phyloP scores from a whole-genome alignment of 2,888 invertebrate genomes.

The Caenorhabditis sp. region DNA sequence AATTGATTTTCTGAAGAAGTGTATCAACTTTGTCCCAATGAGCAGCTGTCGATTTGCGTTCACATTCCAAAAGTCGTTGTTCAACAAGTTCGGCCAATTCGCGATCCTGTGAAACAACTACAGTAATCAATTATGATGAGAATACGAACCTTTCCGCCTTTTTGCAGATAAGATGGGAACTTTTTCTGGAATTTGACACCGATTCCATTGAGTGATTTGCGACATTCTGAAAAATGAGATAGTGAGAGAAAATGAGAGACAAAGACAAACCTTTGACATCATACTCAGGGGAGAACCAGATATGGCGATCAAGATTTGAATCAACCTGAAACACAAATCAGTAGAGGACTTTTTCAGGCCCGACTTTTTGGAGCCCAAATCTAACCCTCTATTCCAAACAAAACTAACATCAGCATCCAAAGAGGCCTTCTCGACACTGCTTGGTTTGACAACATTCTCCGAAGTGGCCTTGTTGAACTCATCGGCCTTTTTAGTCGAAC shows the following conservation, averaged over 20 bases:
- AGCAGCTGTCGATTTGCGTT: conserved; percentile 48
- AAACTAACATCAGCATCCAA: conserved; percentile 30
- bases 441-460: conserved; percentile 13
- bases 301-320: conserved; percentile 32
- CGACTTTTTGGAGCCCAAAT: no score
- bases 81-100: conserved; percentile 50
- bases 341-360: no score
- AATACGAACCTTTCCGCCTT: conserved; percentile 42
- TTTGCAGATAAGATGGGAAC: conserved; percentile 61
- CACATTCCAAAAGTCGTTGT: conserved; percentile 53
- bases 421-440: conserved; percentile 23
- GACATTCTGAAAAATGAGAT: conserved; percentile 56
- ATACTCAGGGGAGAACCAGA: conserved; percentile 35
- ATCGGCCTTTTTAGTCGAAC: conserved; percentile 24
- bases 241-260: not conserved
- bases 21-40: conserved; percentile 56
- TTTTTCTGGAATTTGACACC: conserved; percentile 63
- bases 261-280: conserved; percentile 22
- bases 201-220: conserved; percentile 48
- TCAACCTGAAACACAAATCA: conserved; percentile 36
- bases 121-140: not conserved
- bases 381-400: not conserved
- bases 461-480: conserved; percentile 24
- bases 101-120: conserved; percentile 30
- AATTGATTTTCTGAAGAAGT: conserved; percentile 44